These are phyloP conservation scores for Crotalus viridis DNA, from an alignment of 2,113 vertebrate species.

Conservation along the genomic window DNA sequence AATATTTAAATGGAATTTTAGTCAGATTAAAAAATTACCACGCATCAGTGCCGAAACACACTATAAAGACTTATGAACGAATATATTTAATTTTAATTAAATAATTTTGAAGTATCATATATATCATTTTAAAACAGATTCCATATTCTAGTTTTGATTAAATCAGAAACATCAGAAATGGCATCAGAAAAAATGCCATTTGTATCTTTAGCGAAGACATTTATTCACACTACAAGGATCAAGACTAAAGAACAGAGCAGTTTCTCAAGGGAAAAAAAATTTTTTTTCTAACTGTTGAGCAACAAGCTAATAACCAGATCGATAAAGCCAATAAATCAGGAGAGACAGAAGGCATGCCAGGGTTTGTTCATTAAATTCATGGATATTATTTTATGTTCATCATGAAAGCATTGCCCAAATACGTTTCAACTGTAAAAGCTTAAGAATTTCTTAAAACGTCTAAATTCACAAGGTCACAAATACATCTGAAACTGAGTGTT, in stretches of 20 bases:
- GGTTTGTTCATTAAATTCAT: background rate
- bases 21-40: background rate
- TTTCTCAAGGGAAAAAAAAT: background rate
- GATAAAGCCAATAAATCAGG: background rate
- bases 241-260: background rate
- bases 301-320: background rate
- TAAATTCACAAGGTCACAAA: background rate
- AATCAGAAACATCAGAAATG: background rate
- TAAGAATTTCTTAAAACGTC: background rate
- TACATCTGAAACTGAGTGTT: background rate
- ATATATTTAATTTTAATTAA: background rate
- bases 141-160: background rate
- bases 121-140: background rate
- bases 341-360: background rate
- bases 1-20: background rate
- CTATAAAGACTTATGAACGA: background rate
- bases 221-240: background rate
- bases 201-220: background rate
- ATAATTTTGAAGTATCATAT: background rate
- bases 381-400: background rate
- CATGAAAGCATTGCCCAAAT: background rate
- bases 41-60: background rate
- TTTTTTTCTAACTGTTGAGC: background rate
- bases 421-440: background rate
- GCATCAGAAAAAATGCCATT: background rate